Evolutionary conservation across 2,797 vertebrate species (phyloP).

Genomic region (Anolis apletophallus): DNA sequence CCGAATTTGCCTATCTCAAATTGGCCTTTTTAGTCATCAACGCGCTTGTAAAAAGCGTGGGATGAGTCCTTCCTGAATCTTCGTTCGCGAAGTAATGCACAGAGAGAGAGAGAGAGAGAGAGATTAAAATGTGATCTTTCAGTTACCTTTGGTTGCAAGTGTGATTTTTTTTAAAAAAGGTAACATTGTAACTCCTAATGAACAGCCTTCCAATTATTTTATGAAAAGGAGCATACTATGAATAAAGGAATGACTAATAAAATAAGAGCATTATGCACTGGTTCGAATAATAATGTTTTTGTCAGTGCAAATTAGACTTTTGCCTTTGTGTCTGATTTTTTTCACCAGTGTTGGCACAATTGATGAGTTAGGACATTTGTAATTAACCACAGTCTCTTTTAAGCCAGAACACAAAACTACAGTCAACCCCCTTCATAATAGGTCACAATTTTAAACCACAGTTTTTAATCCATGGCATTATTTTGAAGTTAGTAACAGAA

Average conservation of each 20-base stretch:
- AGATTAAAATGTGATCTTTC: background rate
- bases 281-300: background rate
- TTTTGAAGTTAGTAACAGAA: background rate
- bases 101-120: too few relatives aligned
- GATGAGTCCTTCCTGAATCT: too few relatives aligned
- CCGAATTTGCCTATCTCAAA: too few relatives aligned
- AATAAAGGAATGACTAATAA: slow-evolving; percentile 21
- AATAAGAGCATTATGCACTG: background rate
- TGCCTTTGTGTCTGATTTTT: too few relatives aligned
- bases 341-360: background rate
- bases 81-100: too few relatives aligned
- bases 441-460: background rate
- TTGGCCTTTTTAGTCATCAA: too few relatives aligned
- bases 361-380: background rate
- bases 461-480: background rate
- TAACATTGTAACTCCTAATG: slow-evolving; percentile 74
- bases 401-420: background rate
- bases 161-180: background rate
- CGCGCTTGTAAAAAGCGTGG: too few relatives aligned
- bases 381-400: background rate
- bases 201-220: slow-evolving; percentile 73
- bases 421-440: background rate
- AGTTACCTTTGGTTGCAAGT: background rate
- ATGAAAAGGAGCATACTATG: background rate
- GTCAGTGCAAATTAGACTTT: background rate